phyloP scores from a whole-genome alignment of 2,888 invertebrate genomes.

The Megamerina dolium region DNA sequence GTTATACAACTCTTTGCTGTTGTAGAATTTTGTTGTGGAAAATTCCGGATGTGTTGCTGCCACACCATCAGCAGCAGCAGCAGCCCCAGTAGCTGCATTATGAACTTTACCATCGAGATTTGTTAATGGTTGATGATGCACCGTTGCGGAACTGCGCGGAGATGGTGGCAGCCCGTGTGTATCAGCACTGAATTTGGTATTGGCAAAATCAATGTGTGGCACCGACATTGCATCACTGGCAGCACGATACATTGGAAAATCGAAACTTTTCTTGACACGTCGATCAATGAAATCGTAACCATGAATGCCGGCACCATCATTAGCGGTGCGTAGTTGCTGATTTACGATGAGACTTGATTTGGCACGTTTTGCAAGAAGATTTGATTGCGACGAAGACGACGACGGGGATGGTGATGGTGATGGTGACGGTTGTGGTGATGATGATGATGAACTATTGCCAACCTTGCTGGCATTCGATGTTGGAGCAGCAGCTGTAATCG shows the following conservation, averaged over 20 bases:
- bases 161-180: constrained; percentile 7
- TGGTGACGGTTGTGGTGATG: background rate
- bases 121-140: too few relatives aligned
- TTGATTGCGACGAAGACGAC: background rate
- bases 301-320: background rate
- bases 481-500: constrained; percentile 9
- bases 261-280: constrained; percentile 48
- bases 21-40: constrained; percentile 49
- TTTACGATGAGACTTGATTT: constrained; percentile 18
- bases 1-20: constrained; percentile 48
- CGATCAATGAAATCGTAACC: constrained; percentile 41
- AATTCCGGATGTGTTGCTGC: constrained; percentile 42
- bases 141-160: background rate
- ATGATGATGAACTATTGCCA: background rate
- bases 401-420: background rate
- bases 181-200: constrained; percentile 46
- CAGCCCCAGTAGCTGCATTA: constrained; percentile 9
- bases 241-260: constrained; percentile 41
- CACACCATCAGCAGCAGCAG: constrained; percentile 1
- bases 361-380: background rate
- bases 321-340: constrained; percentile 12
- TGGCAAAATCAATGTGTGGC: constrained; percentile 45
- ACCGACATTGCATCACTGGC: constrained; percentile 36
- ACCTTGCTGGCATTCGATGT: background rate
- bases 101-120: background rate